Evolutionary conservation across 1,140 invertebrate genomes (phyloP), one percentile per base, ranked within the genome.

Genomic region (Delia radicum): DNA sequence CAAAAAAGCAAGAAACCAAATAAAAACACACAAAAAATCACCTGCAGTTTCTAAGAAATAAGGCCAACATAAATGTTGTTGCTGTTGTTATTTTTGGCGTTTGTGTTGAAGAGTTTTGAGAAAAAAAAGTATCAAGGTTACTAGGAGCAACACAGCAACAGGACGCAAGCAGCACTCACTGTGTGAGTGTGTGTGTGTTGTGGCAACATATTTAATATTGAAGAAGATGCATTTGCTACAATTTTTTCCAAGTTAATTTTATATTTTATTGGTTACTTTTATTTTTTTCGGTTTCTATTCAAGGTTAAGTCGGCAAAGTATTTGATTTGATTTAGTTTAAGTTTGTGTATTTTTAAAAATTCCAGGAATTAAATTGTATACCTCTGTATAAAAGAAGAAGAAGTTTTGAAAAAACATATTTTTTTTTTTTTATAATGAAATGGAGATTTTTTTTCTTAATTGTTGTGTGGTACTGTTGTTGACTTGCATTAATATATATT

Each of bases 361-460:
- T 74, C 73, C 48, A 37, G 61, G 73, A 74, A 74, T 74, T 74
- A 74, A 74, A 74, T 65, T 62, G 73, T 63, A 74, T 74, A 74
- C 63, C 73, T 74, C 15, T 29, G 2, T n/a, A n/a, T 15, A 13
- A 13, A 69, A 69, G 65, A 37, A 13, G 12, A 6, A 10, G 13
- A 42, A 48, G n/a, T 2, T 26, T 29, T 21, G 27, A 29, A n/a
- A 46, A 55, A 27, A 18, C 48, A 55, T 55, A 55, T 21, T 55
- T 7, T 55, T 55, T 55, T 18, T 55, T 55, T 18, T 55, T 21
- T 21, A 3, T 55, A 55, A 55, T 55, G 48, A 55, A 55, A 55
- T 55, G 48, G 48, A 55, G 48, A 18, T 55, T 21, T 21, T 55
- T 55, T 55, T 18, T 21, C 48, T 55, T 55, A 21, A 55, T 21